These are phyloP conservation scores for Zaprionus lachaisei DNA, from an alignment of 1,140 invertebrate genomes.

Conservation along the genomic window DNA sequence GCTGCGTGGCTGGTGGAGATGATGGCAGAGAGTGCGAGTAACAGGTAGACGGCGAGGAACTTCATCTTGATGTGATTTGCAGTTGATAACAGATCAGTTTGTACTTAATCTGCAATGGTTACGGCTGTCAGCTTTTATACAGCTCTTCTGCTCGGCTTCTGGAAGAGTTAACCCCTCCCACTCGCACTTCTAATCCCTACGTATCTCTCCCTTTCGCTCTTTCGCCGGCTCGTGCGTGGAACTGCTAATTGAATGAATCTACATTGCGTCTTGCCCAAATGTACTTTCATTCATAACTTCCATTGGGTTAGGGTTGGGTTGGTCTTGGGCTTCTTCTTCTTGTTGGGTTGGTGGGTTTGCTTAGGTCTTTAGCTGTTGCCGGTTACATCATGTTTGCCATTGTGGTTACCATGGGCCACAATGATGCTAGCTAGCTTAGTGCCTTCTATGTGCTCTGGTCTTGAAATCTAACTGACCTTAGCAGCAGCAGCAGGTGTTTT, in stretches of 20 bases:
- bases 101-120: slow-evolving; percentile 54
- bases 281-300: slow-evolving; percentile 72
- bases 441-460: slow-evolving; percentile 41
- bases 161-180: neutral
- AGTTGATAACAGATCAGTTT: slow-evolving; percentile 32
- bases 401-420: slow-evolving; percentile 54
- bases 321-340: slow-evolving; percentile 38
- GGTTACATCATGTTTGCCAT: slow-evolving; percentile 72
- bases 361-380: slow-evolving; percentile 59
- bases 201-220: neutral
- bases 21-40: slow-evolving; percentile 38
- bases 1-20: slow-evolving; percentile 41
- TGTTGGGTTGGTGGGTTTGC: slow-evolving; percentile 35
- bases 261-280: slow-evolving; percentile 55
- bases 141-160: slow-evolving; percentile 4
- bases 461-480: slow-evolving; percentile 73
- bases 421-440: neutral
- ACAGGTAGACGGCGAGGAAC: slow-evolving; percentile 36
- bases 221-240: slow-evolving; percentile 56
- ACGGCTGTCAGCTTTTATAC: slow-evolving; percentile 59
- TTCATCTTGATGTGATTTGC: slow-evolving; percentile 57
- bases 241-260: slow-evolving; percentile 63
- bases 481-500: neutral
- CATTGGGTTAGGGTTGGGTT: slow-evolving; percentile 45
- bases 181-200: neutral